A percentile compares a stretch with the other conserved stretches of the same genome.
Conservation (phyloP, 2,797 vertebrate species). For the Poecile montanus region DNA sequence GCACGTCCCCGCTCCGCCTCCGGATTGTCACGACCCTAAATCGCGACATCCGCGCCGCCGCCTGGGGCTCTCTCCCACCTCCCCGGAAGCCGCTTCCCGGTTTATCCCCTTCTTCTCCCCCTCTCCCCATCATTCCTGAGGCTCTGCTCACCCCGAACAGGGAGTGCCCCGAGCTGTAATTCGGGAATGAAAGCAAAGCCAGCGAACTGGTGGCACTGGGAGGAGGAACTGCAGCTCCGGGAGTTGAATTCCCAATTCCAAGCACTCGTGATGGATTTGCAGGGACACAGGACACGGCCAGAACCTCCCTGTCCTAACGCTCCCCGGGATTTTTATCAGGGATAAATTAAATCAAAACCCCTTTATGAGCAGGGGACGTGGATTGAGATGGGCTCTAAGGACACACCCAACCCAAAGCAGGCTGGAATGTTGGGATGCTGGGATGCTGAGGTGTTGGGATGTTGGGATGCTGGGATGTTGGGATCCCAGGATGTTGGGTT, state of each 20-base stretch:
- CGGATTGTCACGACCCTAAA: rapidly evolving
- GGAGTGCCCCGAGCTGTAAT: neutral
- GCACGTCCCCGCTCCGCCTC: neutral
- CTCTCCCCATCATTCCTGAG: neutral
- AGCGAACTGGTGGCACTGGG: neutral
- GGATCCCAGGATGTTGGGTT: too few species aligned
- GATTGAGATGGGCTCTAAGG: neutral
- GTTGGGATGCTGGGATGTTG: neutral
- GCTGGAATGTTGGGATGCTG: neutral
- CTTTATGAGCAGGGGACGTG: rapidly evolving
- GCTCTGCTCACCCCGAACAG: neutral
- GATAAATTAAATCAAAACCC: neutral
- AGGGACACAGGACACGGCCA: rapidly evolving
- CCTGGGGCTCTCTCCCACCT: neutral
- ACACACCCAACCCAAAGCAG: neutral
- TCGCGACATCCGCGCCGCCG: rapidly evolving
- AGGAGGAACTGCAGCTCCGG: neutral
- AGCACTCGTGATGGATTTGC: rapidly evolving
- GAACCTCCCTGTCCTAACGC: neutral
- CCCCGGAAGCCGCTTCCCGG: rapidly evolving
- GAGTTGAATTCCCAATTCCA: neutral
- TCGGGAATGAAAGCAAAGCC: neutral
- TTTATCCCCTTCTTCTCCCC: neutral
- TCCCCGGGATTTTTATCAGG: rapidly evolving
- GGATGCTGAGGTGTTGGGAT: neutral